Percentiles rank a stretch among this genome's conserved stretches.
Evolutionary conservation across 2,888 invertebrate species (phyloP).

Genomic region (Dicranocentrus wangi): DNA sequence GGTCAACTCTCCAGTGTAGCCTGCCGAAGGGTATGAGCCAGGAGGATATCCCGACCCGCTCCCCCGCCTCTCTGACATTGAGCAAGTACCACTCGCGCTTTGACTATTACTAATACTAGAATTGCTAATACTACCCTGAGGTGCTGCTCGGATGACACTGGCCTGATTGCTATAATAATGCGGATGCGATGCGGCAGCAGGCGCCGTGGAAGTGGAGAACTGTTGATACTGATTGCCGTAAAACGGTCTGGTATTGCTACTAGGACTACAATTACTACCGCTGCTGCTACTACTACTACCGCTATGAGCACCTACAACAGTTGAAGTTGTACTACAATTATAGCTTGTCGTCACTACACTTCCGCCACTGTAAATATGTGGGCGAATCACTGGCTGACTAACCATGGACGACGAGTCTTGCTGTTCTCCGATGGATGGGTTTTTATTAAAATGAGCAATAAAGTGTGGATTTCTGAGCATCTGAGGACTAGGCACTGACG

Average conservation of each 20-base stretch:
- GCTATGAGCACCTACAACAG: conserved; percentile 14
- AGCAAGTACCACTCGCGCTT: conserved; percentile 28
- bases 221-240: not conserved
- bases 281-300: conserved; percentile 2
- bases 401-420: conserved; percentile 10
- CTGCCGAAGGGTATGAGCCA: not conserved
- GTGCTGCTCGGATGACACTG: conserved; percentile 39
- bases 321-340: conserved; percentile 22
- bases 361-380: conserved; percentile 33
- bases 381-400: conserved; percentile 45
- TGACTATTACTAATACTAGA: conserved; percentile 36
- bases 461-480: conserved; percentile 57
- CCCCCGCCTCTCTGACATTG: conserved; percentile 29
- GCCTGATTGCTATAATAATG: conserved; percentile 42
- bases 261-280: not conserved
- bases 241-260: not conserved
- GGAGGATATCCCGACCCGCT: conserved; percentile 12
- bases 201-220: not conserved
- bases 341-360: conserved; percentile 16
- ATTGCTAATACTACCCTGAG: conserved; percentile 22
- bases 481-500: conserved; percentile 39
- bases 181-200: not conserved
- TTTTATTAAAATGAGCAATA: conserved; percentile 46
- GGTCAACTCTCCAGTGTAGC: conserved; percentile 35
- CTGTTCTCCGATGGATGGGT: conserved; percentile 9